Evolutionary conservation across 2,888 invertebrate genomes (phyloP).

Genomic region (Drosophila pseudotalamancana): DNA sequence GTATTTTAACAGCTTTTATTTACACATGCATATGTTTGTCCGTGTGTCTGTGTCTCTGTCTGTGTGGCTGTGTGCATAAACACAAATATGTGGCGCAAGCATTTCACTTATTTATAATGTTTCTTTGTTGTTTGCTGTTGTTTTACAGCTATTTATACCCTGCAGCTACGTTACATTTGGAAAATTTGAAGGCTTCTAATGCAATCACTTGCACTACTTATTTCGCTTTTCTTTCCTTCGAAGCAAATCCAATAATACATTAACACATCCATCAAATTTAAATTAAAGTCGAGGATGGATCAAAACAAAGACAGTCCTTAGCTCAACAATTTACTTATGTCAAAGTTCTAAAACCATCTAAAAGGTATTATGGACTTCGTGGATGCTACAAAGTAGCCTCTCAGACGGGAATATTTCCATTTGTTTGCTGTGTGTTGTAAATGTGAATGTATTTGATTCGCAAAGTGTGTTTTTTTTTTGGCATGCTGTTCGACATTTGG

Average conservation of each 20-base stretch:
- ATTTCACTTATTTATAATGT: slow-evolving; percentile 51
- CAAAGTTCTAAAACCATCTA: too few species aligned
- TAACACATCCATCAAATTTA: too few species aligned
- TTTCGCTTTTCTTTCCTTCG: too few species aligned
- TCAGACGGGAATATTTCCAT: background rate
- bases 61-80: slow-evolving; percentile 3
- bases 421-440: slow-evolving; percentile 8
- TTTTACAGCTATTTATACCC: slow-evolving; percentile 19
- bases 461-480: too few species aligned
- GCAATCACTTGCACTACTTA: too few species aligned
- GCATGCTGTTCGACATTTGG: slow-evolving; percentile 9
- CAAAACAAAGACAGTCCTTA: too few species aligned
- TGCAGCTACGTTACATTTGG: too few species aligned
- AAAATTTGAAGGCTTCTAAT: background rate
- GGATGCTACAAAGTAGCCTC: background rate
- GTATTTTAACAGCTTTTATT: slow-evolving; percentile 80
- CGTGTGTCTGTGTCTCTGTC: background rate
- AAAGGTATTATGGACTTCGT: too few species aligned
- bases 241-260: too few species aligned
- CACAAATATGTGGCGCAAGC: slow-evolving; percentile 29
- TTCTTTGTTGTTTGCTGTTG: slow-evolving; percentile 23
- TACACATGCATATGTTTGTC: slow-evolving; percentile 50
- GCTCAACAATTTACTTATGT: too few species aligned
- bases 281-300: too few species aligned
- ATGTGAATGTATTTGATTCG: too few species aligned